Percentiles rank a stretch among this genome's conserved stretches.
Conservation (phyloP, 2,797 vertebrate genomes). For the Amazonetta brasiliensis region DNA sequence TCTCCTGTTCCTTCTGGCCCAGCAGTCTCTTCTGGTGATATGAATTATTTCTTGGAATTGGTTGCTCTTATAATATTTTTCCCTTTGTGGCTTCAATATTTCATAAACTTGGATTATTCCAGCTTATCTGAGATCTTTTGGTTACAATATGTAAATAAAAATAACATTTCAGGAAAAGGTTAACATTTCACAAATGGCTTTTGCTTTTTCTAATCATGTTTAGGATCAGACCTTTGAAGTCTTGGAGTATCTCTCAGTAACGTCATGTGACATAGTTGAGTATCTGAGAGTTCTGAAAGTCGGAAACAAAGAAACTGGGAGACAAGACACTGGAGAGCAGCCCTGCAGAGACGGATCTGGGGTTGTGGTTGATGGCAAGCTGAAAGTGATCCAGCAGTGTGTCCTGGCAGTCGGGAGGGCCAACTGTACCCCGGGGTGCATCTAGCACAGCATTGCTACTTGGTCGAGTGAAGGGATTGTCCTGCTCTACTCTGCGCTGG, state of each 20-base stretch:
- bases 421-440: no score
- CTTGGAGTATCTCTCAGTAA: neutral
- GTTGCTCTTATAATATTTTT: neutral
- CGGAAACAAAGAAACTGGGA: neutral
- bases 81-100: neutral
- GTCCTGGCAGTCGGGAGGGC: no score
- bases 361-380: no score
- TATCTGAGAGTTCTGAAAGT: neutral
- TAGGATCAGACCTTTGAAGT: neutral
- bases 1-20: neutral
- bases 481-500: no score
- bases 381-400: no score
- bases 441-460: no score
- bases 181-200: neutral
- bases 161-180: constrained; percentile 17
- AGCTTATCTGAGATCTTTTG: neutral
- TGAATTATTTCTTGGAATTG: constrained; percentile 25
- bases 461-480: no score
- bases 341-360: no score
- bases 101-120: constrained; percentile 30
- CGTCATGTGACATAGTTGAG: neutral
- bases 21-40: neutral
- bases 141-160: constrained; percentile 43
- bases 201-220: neutral
- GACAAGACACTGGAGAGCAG: no score